Conservation (phyloP, 2,113 vertebrate genomes). For the Scalopus aquaticus region DNA sequence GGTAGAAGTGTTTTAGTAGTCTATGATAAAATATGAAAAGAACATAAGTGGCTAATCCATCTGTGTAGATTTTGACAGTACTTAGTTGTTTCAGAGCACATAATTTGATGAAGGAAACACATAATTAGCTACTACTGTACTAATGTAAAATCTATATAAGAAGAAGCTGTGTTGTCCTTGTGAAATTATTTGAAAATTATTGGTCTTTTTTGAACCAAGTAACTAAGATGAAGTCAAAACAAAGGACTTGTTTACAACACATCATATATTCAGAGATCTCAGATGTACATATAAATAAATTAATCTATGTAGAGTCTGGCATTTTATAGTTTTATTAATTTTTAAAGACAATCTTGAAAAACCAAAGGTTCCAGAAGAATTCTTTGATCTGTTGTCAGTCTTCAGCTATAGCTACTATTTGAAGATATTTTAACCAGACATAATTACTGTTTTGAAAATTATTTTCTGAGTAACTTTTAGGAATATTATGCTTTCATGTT, state of each 20-base stretch:
- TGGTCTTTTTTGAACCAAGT: neutral
- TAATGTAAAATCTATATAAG: neutral
- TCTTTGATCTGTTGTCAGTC: neutral
- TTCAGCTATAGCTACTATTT: neutral
- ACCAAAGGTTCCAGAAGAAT: neutral
- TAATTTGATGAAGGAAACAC: neutral
- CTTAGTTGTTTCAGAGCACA: neutral
- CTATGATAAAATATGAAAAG: neutral
- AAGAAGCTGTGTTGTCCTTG: neutral
- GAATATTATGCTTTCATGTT: neutral
- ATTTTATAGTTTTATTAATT: neutral
- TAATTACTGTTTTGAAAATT: neutral
- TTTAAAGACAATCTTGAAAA: neutral
- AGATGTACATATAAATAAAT: neutral
- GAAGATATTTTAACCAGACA: slow-evolving; percentile 19
- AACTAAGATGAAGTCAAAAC: slow-evolving; percentile 3
- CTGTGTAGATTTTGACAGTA: neutral
- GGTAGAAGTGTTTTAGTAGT: neutral
- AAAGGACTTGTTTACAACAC: neutral
- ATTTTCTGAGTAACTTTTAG: neutral
- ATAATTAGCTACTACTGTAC: neutral
- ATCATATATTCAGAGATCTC: neutral
- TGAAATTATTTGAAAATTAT: neutral
- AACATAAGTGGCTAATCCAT: neutral
- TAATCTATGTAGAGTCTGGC: neutral